These are phyloP conservation scores for Aphidoletes aphidimyza DNA, from an alignment of 2,888 invertebrate species.

Conservation along the genomic window DNA sequence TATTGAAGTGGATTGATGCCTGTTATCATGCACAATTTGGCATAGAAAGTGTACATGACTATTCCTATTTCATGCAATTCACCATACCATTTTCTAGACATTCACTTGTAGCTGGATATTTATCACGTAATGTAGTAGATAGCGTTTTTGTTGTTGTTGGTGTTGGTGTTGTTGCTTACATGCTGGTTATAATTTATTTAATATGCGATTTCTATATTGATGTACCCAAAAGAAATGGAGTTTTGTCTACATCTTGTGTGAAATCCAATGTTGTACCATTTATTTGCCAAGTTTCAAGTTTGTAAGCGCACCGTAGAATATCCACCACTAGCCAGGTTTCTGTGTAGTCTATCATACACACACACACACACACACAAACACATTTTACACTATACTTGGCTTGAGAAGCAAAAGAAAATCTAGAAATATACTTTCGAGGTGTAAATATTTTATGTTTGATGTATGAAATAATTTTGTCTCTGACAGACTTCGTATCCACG, in stretches of 20 bases:
- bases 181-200: conserved; percentile 37
- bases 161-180: too few relatives aligned
- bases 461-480: conserved; percentile 53
- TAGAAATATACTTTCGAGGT: conserved; percentile 33
- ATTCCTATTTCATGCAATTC: background rate
- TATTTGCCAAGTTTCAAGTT: background rate
- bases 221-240: background rate
- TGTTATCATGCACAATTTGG: background rate
- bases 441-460: conserved; percentile 52
- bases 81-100: too few relatives aligned
- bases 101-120: background rate
- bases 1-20: background rate
- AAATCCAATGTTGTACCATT: conserved; percentile 27
- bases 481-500: background rate
- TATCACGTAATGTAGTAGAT: conserved; percentile 38
- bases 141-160: too few relatives aligned
- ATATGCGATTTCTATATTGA: conserved; percentile 40
- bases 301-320: background rate
- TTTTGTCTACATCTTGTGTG: background rate
- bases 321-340: background rate
- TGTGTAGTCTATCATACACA: background rate
- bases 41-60: background rate
- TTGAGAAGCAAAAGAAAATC: background rate
- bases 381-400: background rate
- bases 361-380: background rate